Percentiles rank a stretch among this genome's conserved stretches.
These are phyloP conservation scores for Gavia stellata DNA, from an alignment of 2,113 vertebrate genomes.

Conservation along the genomic window DNA sequence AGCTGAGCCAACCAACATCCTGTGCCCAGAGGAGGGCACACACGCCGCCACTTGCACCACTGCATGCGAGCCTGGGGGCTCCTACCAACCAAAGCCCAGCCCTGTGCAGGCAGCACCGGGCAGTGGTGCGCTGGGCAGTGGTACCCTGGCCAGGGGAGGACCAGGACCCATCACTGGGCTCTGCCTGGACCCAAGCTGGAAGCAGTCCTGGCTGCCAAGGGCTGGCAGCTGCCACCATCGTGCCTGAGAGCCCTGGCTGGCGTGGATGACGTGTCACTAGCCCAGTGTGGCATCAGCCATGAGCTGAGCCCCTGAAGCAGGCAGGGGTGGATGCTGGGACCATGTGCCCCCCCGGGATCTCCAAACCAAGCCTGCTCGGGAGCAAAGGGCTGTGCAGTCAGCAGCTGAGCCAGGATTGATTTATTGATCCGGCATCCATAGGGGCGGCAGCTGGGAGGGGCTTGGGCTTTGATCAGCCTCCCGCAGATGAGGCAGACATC, in stretches of 20 bases:
- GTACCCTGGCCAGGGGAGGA: background rate
- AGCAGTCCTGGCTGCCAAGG: background rate
- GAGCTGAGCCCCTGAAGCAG: background rate
- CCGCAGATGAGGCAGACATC: background rate
- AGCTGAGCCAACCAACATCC: background rate
- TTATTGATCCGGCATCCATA: slow-evolving; percentile 19
- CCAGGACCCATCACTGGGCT: background rate
- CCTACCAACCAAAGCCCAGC: background rate
- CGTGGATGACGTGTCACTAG: background rate
- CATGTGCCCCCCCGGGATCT: background rate
- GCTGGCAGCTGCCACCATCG: background rate
- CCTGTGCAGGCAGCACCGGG: background rate
- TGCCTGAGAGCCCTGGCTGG: background rate
- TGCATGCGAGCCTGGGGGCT: accelerated
- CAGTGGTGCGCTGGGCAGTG: background rate
- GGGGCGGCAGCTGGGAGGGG: background rate
- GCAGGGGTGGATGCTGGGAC: background rate
- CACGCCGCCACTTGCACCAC: accelerated
- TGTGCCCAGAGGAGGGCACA: background rate
- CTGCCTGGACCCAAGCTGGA: background rate
- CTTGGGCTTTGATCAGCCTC: background rate
- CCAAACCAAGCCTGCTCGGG: background rate
- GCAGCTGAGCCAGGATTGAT: background rate
- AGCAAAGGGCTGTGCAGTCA: background rate
- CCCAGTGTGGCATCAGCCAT: background rate